Percentiles rank a stretch among this genome's conserved stretches.
Evolutionary conservation across 2,888 invertebrate genomes (phyloP).

Genomic region (Gerris lacustris): DNA sequence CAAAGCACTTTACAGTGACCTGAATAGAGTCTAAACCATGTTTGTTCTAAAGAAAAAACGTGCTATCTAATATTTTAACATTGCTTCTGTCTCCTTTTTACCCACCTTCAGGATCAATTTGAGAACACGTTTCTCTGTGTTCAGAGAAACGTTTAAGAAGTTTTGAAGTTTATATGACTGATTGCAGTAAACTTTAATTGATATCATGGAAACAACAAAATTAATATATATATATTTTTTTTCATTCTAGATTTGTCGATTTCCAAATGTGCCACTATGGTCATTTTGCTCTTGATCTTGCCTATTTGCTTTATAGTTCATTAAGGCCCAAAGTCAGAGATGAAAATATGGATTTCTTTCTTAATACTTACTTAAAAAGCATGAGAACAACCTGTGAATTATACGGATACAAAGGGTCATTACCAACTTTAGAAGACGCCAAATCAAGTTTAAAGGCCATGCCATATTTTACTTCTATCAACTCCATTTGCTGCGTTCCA

Average conservation of each 20-base stretch:
- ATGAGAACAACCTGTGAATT: background rate
- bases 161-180: no score
- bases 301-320: background rate
- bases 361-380: background rate
- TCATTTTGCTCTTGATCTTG: background rate
- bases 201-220: no score
- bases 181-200: no score
- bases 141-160: no score
- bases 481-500: background rate
- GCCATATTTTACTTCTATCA: background rate
- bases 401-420: background rate
- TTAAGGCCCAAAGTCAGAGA: background rate
- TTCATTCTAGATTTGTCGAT: background rate
- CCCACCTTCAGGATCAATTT: no score
- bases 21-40: no score
- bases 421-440: background rate
- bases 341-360: background rate
- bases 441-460: background rate
- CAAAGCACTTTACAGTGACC: no score
- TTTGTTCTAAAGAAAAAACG: no score
- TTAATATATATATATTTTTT: no score
- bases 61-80: no score
- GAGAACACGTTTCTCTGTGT: no score
- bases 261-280: background rate
- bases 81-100: no score